These are phyloP conservation scores for Scaptomyza hsui DNA, from an alignment of 1,140 invertebrate species.

Conservation along the genomic window DNA sequence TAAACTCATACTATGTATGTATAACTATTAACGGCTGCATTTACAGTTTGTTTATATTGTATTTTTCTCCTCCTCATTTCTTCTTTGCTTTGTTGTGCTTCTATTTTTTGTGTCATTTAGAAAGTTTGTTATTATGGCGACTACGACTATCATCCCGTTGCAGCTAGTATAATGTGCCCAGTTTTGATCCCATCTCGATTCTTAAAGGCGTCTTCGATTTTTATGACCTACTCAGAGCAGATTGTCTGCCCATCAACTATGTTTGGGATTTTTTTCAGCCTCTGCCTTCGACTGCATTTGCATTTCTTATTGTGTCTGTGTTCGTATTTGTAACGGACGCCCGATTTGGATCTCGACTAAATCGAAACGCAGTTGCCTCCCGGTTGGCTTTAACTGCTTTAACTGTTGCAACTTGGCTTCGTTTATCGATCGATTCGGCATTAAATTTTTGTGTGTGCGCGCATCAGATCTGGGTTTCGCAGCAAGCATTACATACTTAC, in stretches of 20 bases:
- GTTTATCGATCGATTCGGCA: slow-evolving; percentile 21
- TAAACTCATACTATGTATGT: slow-evolving; percentile 35
- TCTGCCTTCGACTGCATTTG: slow-evolving; percentile 16
- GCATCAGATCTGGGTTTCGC: slow-evolving; percentile 3
- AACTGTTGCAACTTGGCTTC: background rate
- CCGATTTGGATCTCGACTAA: slow-evolving; percentile 43
- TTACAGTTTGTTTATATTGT: slow-evolving; percentile 63
- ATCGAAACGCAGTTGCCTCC: slow-evolving; percentile 32
- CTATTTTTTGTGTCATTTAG: slow-evolving; percentile 51
- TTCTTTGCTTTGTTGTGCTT: background rate
- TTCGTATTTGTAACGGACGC: slow-evolving; percentile 46
- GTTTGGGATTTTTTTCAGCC: background rate
- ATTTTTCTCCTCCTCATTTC: slow-evolving; percentile 2
- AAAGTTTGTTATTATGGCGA: slow-evolving; percentile 48
- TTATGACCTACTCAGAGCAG: slow-evolving; percentile 40
- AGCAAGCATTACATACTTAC: slow-evolving; percentile 34
- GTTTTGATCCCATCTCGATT: slow-evolving; percentile 12
- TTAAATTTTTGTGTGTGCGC: slow-evolving; percentile 29
- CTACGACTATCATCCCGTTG: slow-evolving; percentile 1
- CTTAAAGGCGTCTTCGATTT: slow-evolving; percentile 49
- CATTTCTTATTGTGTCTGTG: slow-evolving; percentile 47
- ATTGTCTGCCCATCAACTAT: background rate
- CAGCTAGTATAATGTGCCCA: slow-evolving; percentile 8
- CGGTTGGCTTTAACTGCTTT: slow-evolving; percentile 14
- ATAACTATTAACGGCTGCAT: slow-evolving; percentile 62